These are phyloP conservation scores for Pelochelys cantorii DNA, from an alignment of 2,797 vertebrate genomes.

Conservation along the genomic window DNA sequence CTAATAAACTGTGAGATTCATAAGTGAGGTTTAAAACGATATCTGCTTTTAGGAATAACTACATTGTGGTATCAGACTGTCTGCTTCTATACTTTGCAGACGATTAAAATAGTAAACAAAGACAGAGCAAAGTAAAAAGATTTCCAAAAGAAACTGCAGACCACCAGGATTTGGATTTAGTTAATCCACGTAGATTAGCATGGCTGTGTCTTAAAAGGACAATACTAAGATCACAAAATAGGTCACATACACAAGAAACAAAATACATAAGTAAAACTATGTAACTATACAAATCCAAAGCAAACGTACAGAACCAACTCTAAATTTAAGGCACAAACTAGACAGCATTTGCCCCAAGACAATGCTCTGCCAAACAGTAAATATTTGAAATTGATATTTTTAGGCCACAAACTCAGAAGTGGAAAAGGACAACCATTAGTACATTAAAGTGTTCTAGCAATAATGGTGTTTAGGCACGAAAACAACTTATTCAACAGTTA, in stretches of 20 bases:
- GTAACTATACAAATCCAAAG: constrained; percentile 36
- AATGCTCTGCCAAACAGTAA: not conserved
- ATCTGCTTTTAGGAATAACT: constrained; percentile 45
- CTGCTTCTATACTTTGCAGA: constrained; percentile 42
- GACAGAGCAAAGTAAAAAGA: constrained; percentile 70
- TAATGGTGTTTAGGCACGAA: not conserved
- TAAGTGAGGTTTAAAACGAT: not conserved
- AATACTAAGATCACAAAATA: constrained; percentile 80
- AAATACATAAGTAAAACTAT: constrained; percentile 50
- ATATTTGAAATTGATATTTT: not conserved
- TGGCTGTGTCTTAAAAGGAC: constrained; percentile 80
- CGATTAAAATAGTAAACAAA: constrained; percentile 77
- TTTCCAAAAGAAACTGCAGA: constrained; percentile 82
- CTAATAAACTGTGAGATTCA: not conserved
- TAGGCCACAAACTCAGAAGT: not conserved
- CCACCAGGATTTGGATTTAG: constrained; percentile 84
- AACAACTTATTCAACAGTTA: not conserved
- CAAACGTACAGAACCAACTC: not conserved
- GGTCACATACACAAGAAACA: constrained; percentile 76
- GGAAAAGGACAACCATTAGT: not conserved
- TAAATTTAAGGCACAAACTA: not conserved
- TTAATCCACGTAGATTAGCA: constrained; percentile 87
- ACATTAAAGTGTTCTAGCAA: not conserved
- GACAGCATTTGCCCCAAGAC: not conserved
- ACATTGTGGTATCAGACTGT: constrained; percentile 2